Conservation (phyloP, 2,888 invertebrate species). For the Sarcophaga subvicina region DNA sequence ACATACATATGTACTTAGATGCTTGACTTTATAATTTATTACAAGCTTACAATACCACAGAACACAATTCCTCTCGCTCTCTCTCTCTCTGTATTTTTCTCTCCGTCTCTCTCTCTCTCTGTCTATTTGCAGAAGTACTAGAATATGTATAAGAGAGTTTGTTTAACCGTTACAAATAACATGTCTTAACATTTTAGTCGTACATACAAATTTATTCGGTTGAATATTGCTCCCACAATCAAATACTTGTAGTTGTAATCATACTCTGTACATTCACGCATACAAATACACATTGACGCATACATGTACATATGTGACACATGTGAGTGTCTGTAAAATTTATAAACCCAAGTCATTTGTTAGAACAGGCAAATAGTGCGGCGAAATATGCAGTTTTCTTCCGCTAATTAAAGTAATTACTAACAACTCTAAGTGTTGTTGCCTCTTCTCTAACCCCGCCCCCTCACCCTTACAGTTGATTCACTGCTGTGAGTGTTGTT, state of each 20-base stretch:
- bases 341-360: conserved; percentile 21
- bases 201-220: conserved; percentile 7
- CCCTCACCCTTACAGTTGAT: neutral
- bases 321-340: conserved; percentile 2
- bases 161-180: conserved; percentile 58
- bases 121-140: neutral
- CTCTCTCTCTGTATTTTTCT: neutral
- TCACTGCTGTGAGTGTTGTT: neutral
- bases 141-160: neutral
- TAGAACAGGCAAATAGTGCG: conserved; percentile 60
- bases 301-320: neutral
- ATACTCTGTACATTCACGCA: neutral
- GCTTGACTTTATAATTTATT: conserved; percentile 66
- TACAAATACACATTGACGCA: conserved; percentile 8
- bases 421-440: conserved; percentile 63
- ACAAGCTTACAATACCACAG: conserved; percentile 6
- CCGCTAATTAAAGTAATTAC: conserved; percentile 70
- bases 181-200: conserved; percentile 57
- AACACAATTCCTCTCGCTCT: neutral
- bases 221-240: neutral
- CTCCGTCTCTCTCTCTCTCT: neutral
- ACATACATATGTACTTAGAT: conserved; percentile 31
- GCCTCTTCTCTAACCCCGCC: neutral
- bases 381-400: conserved; percentile 67
- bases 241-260: neutral